phyloP scores from a whole-genome alignment of 2,797 vertebrate species.

The Okamejei kenojei region DNA sequence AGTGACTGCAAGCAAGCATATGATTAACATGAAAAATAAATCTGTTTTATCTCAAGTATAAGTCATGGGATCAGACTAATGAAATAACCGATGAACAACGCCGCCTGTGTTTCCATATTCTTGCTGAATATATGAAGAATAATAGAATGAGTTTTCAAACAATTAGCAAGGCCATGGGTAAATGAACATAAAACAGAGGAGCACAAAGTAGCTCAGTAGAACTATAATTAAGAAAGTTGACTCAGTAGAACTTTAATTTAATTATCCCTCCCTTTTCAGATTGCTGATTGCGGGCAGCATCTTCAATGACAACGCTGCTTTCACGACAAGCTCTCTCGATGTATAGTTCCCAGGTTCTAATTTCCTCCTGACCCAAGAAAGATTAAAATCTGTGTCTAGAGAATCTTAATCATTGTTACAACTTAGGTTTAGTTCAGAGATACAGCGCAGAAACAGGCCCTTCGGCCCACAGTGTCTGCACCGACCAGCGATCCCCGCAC shows the following conservation, averaged over 20 bases:
- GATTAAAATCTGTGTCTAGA: neutral
- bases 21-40: neutral
- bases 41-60: neutral
- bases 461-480: too few species aligned
- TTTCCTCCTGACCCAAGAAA: neutral
- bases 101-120: neutral
- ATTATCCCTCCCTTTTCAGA: neutral
- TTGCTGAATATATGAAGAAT: neutral
- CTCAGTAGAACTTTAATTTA: neutral
- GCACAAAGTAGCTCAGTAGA: neutral
- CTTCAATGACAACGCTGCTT: neutral
- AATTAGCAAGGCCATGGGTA: neutral
- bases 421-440: neutral
- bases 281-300: neutral
- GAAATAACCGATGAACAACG: conserved; percentile 7
- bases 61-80: conserved; percentile 20
- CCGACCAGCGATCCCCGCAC: too few species aligned
- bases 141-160: neutral
- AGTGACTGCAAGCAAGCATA: conserved; percentile 5
- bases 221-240: neutral
- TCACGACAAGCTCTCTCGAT: too few species aligned
- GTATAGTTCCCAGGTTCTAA: neutral
- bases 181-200: neutral
- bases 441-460: too few species aligned
- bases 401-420: neutral